Conservation (phyloP, 2,797 vertebrate genomes). For the Coccyzus lansbergi region DNA sequence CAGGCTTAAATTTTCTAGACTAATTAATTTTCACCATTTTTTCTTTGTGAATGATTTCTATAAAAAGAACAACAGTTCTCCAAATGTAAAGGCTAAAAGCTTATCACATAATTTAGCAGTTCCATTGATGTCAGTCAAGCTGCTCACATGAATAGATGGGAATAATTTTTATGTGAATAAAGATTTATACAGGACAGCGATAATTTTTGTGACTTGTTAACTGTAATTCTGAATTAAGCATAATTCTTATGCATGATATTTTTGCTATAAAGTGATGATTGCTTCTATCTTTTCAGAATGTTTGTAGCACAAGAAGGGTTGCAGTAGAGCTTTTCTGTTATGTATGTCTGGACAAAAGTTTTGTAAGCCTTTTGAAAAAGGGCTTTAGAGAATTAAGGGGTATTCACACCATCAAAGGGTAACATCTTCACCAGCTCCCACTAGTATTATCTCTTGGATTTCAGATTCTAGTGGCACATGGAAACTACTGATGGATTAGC, state of each 20-base stretch:
- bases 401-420: neutral
- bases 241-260: neutral
- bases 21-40: neutral
- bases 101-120: neutral
- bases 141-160: neutral
- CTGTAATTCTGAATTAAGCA: neutral
- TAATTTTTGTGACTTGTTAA: neutral
- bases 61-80: neutral
- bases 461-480: neutral
- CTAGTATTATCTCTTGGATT: neutral
- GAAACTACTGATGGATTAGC: neutral
- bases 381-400: neutral
- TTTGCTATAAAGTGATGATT: neutral
- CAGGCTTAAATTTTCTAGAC: neutral
- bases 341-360: neutral
- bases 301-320: neutral
- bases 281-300: neutral
- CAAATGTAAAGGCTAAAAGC: neutral
- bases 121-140: neutral
- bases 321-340: neutral
- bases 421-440: neutral
- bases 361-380: neutral
- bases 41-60: neutral
- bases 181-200: neutral
- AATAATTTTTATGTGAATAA: neutral